Base-by-base conservation (phyloP, 2,797 vertebrate species). In the Sebastes variabilis region DNA sequence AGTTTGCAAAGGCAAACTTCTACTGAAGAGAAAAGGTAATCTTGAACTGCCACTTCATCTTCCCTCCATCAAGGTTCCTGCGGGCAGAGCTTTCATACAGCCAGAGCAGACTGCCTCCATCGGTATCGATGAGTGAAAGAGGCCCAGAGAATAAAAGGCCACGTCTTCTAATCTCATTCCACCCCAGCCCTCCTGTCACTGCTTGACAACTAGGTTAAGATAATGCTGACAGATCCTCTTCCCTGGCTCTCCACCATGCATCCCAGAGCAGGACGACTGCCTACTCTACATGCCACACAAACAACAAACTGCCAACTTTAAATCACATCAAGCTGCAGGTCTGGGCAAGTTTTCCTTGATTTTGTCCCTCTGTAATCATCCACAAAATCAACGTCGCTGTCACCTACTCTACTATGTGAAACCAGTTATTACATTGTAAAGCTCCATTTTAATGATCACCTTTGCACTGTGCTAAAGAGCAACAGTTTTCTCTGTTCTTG, bases 111-210 rank as follows among this genome's bases (percentile, higher is more conserved):
- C 60, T 62, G 66, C 34, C 78, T 68, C 60, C 64, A 13, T 75
- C 18, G 8, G 58, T 81, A 79, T 80, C 62, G 80, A 83, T 87
- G 81, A 83, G 77, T 72, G 42, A 83, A 83, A 64, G 68, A 86
- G 68, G 75, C 54, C 54, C 27, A 34, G 62, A 36, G 59, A 86
- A 85, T 81, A 86, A 86, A 89, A 88, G 77, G 80, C 64, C 72
- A 82, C 73, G 76, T 88, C 77, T 65, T 88, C 79, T 90, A 91
- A 90, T 93, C 84, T 87, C 74, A 75, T 91, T 86, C 72, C 76
- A 25, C 74, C 77, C 71, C 77, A 59, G 81, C 69, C 81, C 61
- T 79, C 75, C 75, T 88, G 84, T 83, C 88, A 72, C 71, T 58
- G 72, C 86, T 68, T 68, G 59, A 90, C 85, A 88, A 77, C 82